Conservation (phyloP, 2,797 vertebrate species). For the Channallabes apus region DNA sequence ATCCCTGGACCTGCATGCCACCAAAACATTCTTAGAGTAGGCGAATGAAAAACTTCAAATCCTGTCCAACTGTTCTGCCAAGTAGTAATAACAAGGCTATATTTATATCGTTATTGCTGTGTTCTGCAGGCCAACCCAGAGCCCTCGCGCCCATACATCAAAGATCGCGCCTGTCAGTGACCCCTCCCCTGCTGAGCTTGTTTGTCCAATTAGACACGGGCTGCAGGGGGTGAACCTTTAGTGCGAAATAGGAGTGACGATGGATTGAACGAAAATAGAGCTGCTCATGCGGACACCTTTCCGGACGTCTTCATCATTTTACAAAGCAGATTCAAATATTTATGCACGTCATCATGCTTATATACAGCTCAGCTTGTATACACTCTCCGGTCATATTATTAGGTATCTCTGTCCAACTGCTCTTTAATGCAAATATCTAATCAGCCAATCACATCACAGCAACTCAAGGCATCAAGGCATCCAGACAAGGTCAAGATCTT, state of each 20-base stretch:
- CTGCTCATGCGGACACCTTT: slow-evolving; percentile 18
- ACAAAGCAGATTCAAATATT: not conserved
- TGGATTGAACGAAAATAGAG: slow-evolving; percentile 57
- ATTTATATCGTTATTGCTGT: slow-evolving; percentile 14
- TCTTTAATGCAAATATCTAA: no score
- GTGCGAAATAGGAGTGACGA: slow-evolving; percentile 72
- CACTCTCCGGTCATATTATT: no score
- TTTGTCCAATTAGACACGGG: slow-evolving; percentile 80
- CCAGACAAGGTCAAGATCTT: no score
- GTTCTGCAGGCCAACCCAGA: not conserved
- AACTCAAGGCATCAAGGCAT: no score
- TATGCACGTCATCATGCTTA: not conserved
- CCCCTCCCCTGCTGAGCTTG: slow-evolving; percentile 54
- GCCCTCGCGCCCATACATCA: slow-evolving; percentile 67
- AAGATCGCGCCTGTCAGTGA: slow-evolving; percentile 47
- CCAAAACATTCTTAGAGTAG: not conserved
- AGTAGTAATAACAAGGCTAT: not conserved
- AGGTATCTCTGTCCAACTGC: no score
- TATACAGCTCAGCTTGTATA: not conserved
- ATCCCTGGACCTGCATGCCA: not conserved
- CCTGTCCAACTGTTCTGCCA: not conserved
- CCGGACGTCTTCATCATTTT: not conserved
- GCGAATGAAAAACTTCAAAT: not conserved
- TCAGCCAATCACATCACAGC: no score
- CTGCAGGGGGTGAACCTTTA: slow-evolving; percentile 68